Conservation (phyloP, 2,888 invertebrate genomes). For the Galeruca laticollis region DNA sequence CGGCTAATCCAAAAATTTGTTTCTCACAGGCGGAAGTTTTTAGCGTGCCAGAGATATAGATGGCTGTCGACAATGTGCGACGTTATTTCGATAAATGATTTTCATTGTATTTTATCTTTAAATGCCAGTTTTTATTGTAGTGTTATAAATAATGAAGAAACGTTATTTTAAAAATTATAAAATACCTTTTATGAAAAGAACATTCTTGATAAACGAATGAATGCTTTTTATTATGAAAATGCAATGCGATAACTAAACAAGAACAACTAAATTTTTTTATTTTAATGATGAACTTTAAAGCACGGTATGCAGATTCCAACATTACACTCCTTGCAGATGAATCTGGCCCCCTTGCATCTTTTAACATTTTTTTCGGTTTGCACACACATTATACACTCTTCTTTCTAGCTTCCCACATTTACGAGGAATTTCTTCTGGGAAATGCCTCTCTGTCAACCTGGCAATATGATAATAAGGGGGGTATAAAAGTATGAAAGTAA, state of each 20-base stretch:
- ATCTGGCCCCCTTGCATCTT: slow-evolving; percentile 22
- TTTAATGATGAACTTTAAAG: slow-evolving; percentile 32
- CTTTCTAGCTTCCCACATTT: slow-evolving; percentile 24
- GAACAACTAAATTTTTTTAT: slow-evolving; percentile 36
- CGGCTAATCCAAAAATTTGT: slow-evolving; percentile 10
- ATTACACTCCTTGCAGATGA: slow-evolving; percentile 37
- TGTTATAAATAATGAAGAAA: too few species aligned
- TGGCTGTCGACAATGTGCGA: slow-evolving; percentile 27
- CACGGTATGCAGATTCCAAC: slow-evolving; percentile 34
- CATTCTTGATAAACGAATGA: too few species aligned
- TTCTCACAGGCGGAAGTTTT: slow-evolving; percentile 12
- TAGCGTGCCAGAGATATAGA: slow-evolving; percentile 22
- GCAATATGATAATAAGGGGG: too few species aligned
- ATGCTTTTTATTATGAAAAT: too few species aligned
- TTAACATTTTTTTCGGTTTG: slow-evolving; percentile 34
- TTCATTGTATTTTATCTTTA: too few species aligned
- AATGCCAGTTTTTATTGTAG: too few species aligned
- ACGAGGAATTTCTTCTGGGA: slow-evolving; percentile 15
- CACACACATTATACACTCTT: slow-evolving; percentile 37
- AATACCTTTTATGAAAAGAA: too few species aligned
- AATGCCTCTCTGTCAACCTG: slow-evolving; percentile 18
- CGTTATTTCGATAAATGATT: too few species aligned
- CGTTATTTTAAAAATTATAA: too few species aligned
- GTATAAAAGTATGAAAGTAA: too few species aligned
- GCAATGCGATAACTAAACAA: too few species aligned